Percentiles rank a stretch among this genome's conserved stretches.
Evolutionary conservation across 2,113 vertebrate species (phyloP).

Genomic region (Hemiscyllium ocellatum): DNA sequence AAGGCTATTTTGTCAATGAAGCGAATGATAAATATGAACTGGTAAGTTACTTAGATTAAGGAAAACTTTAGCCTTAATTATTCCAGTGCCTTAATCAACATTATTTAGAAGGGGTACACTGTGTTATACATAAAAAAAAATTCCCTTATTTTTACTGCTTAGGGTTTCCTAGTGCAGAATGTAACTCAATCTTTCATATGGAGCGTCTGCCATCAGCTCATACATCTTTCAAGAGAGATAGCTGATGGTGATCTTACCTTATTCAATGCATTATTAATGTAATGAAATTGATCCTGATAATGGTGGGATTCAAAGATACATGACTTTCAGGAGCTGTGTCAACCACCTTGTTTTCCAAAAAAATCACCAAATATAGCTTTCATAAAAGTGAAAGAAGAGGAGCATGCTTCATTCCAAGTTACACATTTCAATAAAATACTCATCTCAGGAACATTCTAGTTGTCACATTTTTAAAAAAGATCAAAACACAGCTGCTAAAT

Average conservation of each 20-base stretch:
- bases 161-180: background rate
- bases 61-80: background rate
- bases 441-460: background rate
- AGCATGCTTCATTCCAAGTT: background rate
- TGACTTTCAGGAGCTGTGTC: background rate
- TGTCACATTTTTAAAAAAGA: background rate
- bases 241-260: background rate
- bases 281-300: background rate
- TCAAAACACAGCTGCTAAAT: background rate
- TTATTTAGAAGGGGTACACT: background rate
- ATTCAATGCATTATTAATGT: background rate
- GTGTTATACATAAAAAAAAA: background rate
- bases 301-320: background rate
- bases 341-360: background rate
- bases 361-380: background rate
- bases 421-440: background rate
- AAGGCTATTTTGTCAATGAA: background rate
- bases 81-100: slow-evolving; percentile 1
- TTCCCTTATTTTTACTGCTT: background rate
- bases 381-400: background rate
- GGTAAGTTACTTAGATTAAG: background rate
- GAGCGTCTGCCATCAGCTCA: background rate
- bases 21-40: background rate
- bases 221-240: background rate
- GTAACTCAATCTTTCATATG: background rate